Base-by-base conservation (phyloP, 2,888 invertebrate genomes). In the Campaea margaritaria region DNA sequence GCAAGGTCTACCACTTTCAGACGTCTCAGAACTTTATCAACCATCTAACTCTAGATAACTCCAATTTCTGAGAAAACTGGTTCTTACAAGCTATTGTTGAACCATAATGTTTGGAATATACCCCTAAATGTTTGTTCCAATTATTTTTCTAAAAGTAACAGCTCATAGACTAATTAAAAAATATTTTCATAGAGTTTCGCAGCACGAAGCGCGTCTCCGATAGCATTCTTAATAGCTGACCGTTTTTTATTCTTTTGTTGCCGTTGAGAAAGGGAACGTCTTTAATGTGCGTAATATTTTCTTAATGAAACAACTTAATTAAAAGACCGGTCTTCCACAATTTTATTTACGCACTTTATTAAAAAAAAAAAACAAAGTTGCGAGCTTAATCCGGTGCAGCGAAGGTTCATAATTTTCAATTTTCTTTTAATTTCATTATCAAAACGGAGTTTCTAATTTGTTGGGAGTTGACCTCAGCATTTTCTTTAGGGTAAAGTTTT, bases 291-390 rank as follows among this genome's bases (percentile, higher is more conserved):
- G 64, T 64, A 53, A 67, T 67, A 64, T 67, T 67, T 64, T 64
- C 62, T 62, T 64, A 64, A 64, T 62, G 59, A 66, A 67, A 67
- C 55, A 64, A 64, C 58, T 64, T 64, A 58, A 67, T 67, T 64
- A 60, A 67, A 58, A 53, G 34, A 67, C 36, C 47, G 60, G 54
- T 58, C 64, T 62, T 59, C 42, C 49, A 57, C 55, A 49, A 46
- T 64, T 50, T 67, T 64, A 58, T 58, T 62, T 58, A 55, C 55
- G 47, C 51, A 56, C 60, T 55, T 60, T 60, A 60, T 62, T 62
- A 62, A 58, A 61, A 42, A 62, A 42, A 62, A 57, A 62, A 21
- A 21, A 21, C 53, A 54, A 58, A 58, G 52, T 58, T 58, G 45
- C 41, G 21, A 42, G 46, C 14, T 50, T 53, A 58, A 58, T 58